These are phyloP conservation scores for Melitaea cinxia DNA, from an alignment of 1,140 invertebrate genomes.

Conservation along the genomic window DNA sequence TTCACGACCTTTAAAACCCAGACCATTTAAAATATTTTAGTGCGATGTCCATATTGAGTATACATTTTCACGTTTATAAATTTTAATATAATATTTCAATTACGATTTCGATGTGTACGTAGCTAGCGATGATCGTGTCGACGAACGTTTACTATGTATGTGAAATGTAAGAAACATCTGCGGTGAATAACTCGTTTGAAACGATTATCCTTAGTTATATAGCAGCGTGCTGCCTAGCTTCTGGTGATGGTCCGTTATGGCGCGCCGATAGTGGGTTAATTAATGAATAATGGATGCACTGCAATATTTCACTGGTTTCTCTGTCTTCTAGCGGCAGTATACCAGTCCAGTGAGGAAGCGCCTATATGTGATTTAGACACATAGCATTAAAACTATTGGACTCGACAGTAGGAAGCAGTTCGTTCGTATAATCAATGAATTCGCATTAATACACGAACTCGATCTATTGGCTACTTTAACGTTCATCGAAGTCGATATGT, in stretches of 20 bases:
- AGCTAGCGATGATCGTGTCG: conserved; percentile 9
- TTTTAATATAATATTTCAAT: neutral
- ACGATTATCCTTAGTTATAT: conserved; percentile 41
- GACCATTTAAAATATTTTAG: neutral
- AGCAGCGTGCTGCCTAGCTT: conserved; percentile 43
- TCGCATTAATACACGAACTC: conserved; percentile 31
- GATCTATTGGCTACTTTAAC: conserved; percentile 55
- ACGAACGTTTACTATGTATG: conserved; percentile 20
- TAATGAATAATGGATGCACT: conserved; percentile 70
- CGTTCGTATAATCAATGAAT: conserved; percentile 31
- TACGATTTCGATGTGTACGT: neutral
- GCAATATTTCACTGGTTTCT: conserved; percentile 70
- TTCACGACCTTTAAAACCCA: neutral
- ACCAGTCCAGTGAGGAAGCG: conserved; percentile 46
- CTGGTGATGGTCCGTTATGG: conserved; percentile 63
- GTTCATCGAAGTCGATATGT: conserved; percentile 48
- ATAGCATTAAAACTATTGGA: conserved; percentile 8
- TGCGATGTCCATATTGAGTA: neutral
- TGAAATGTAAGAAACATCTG: conserved; percentile 23
- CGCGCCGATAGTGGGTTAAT: conserved; percentile 64
- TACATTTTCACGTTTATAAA: neutral
- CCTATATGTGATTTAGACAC: conserved; percentile 44
- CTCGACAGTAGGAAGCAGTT: conserved; percentile 20
- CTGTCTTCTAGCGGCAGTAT: conserved; percentile 39
- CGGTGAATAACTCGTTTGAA: conserved; percentile 36